phyloP scores from a whole-genome alignment of 2,113 vertebrate species.

The Indicator maculatus region DNA sequence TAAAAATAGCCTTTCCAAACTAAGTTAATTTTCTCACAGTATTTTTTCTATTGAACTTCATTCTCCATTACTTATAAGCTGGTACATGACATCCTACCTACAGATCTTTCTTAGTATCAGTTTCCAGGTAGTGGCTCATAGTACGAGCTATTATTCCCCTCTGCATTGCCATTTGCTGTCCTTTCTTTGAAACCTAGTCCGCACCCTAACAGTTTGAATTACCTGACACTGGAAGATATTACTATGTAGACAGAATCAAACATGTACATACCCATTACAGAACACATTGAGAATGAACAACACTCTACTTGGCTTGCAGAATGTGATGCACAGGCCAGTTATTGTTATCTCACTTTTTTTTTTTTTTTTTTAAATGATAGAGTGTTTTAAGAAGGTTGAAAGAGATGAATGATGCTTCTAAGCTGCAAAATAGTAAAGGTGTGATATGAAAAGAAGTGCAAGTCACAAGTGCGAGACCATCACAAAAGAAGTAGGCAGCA shows the following conservation, averaged over 20 bases:
- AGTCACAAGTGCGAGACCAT: constrained; percentile 49
- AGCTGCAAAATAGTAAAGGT: constrained; percentile 19
- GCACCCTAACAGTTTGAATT: background rate
- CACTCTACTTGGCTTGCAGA: background rate
- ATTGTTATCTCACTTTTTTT: constrained; percentile 27
- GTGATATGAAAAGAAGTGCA: constrained; percentile 37
- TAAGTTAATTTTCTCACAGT: background rate
- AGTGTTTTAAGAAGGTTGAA: constrained; percentile 20
- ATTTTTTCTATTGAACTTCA: background rate
- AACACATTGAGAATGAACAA: background rate
- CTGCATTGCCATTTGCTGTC: background rate
- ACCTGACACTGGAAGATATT: background rate
- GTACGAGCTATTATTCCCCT: background rate
- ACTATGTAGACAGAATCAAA: background rate
- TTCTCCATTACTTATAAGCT: background rate
- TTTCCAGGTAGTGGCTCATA: background rate
- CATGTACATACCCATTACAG: background rate
- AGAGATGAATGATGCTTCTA: constrained; percentile 28
- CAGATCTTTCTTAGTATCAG: background rate
- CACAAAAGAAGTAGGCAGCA: constrained; percentile 49
- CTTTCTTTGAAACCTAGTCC: background rate
- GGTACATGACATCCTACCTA: background rate
- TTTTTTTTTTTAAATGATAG: constrained; percentile 28
- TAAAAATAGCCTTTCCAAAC: background rate
- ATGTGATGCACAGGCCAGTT: too few species aligned